These are phyloP conservation scores for Opisthograptis luteolata DNA, from an alignment of 2,888 invertebrate species.

Conservation along the genomic window DNA sequence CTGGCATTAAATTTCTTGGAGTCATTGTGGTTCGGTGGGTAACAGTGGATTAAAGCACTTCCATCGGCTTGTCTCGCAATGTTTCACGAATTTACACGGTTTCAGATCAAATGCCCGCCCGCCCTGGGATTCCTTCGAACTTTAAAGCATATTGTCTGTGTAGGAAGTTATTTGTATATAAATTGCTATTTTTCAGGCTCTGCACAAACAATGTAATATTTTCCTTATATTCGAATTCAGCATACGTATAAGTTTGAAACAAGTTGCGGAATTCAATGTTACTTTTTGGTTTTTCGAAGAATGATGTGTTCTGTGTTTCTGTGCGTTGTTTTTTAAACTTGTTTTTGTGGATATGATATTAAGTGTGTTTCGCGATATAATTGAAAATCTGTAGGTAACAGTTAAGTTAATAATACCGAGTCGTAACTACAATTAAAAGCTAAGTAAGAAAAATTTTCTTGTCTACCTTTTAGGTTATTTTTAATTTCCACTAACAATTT, in stretches of 20 bases:
- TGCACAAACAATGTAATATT: constrained; percentile 22
- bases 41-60: constrained; percentile 60
- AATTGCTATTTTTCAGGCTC: constrained; percentile 27
- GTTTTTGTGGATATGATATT: no score
- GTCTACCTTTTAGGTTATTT: no score
- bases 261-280: constrained; percentile 22
- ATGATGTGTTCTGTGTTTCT: background rate
- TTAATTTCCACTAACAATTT: no score
- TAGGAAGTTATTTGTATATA: constrained; percentile 27
- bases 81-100: constrained; percentile 49
- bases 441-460: no score
- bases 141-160: constrained; percentile 33
- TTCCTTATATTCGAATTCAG: constrained; percentile 20
- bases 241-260: constrained; percentile 18
- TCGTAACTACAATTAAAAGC: no score
- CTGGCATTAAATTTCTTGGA: background rate
- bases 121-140: constrained; percentile 39
- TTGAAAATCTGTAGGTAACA: no score
- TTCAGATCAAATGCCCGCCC: constrained; percentile 44
- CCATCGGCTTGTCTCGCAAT: constrained; percentile 40
- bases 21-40: constrained; percentile 54
- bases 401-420: no score
- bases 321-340: no score
- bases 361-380: no score
- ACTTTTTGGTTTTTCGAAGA: constrained; percentile 1